These are phyloP conservation scores for Todus mexicanus DNA, from an alignment of 2,797 vertebrate species.

Conservation along the genomic window DNA sequence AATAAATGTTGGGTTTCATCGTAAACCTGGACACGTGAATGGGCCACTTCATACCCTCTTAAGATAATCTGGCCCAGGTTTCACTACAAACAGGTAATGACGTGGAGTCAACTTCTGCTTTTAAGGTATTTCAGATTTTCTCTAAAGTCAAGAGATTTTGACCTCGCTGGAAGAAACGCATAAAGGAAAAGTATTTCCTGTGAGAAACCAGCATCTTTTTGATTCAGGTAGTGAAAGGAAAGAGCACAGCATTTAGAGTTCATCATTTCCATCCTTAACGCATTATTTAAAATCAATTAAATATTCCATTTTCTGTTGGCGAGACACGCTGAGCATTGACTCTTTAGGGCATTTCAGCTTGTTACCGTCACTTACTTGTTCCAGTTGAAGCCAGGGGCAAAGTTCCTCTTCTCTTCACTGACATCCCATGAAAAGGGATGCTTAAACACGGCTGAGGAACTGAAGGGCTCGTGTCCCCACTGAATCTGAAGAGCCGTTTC, in stretches of 20 bases:
- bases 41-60: neutral
- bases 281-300: conserved; percentile 52
- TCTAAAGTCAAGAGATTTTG: conserved; percentile 32
- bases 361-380: neutral
- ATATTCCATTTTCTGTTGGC: conserved; percentile 26
- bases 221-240: neutral
- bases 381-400: neutral
- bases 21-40: neutral
- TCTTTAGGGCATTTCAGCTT: neutral
- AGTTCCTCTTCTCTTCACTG: neutral
- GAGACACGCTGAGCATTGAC: conserved; percentile 45
- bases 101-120: neutral
- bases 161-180: neutral
- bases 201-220: neutral
- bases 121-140: neutral
- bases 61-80: neutral
- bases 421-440: neutral
- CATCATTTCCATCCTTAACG: conserved; percentile 19
- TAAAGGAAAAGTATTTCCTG: conserved; percentile 23
- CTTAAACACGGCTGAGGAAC: neutral
- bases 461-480: neutral
- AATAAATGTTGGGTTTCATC: neutral
- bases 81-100: neutral
- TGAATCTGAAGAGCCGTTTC: neutral
- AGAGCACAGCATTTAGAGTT: conserved; percentile 41